These are phyloP conservation scores for Phasianus colchicus DNA, from an alignment of 2,113 vertebrate species.

Conservation along the genomic window DNA sequence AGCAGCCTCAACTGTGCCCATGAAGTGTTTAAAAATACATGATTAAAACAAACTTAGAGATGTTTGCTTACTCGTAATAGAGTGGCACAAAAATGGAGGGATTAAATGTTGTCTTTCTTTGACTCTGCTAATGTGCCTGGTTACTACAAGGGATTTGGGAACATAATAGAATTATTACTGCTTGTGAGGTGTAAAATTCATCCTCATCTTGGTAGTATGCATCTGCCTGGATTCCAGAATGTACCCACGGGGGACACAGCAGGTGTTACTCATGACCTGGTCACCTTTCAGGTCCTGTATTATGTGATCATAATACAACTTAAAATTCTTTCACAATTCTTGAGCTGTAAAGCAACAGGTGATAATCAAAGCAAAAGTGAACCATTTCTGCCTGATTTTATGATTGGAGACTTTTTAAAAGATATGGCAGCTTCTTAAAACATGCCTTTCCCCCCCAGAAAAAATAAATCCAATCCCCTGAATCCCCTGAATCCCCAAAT, in stretches of 20 bases:
- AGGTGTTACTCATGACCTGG: not conserved
- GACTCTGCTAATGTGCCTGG: not conserved
- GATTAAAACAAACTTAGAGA: not conserved
- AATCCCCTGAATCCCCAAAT: too few relatives aligned
- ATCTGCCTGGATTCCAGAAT: accelerated
- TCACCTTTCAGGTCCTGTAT: not conserved
- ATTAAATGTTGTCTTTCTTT: slow-evolving; percentile 2
- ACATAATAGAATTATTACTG: not conserved
- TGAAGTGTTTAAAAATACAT: slow-evolving; percentile 5
- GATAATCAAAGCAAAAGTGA: not conserved
- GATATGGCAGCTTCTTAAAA: not conserved
- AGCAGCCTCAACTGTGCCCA: not conserved
- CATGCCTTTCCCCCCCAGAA: not conserved
- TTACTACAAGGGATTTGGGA: not conserved
- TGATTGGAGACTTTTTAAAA: not conserved
- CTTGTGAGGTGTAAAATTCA: not conserved
- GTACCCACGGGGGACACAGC: accelerated
- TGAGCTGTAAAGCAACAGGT: not conserved
- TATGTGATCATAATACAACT: not conserved
- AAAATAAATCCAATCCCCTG: not conserved
- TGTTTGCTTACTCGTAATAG: not conserved
- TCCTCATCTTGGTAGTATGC: not conserved
- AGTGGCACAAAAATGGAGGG: not conserved
- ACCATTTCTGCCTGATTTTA: not conserved
- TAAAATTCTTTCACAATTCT: not conserved